Evolutionary conservation across 2,797 vertebrate species (phyloP).

Genomic region (Eleutherodactylus coqui): DNA sequence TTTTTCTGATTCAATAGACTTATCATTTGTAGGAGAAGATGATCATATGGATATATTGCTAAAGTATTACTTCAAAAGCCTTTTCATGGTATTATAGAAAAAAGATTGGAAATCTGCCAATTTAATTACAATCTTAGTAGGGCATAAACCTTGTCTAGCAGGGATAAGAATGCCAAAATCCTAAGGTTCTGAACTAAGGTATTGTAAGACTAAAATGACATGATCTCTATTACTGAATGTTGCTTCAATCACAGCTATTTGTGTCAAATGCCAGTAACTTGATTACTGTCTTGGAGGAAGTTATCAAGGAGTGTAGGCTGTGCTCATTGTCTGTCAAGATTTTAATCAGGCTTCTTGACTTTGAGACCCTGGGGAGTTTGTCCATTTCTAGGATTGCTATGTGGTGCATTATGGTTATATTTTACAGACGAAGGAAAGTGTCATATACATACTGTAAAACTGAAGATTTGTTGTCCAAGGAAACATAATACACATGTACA

Average conservation of each 20-base stretch:
- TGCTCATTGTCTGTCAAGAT: constrained; percentile 52
- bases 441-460: not conserved
- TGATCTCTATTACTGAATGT: constrained; percentile 40
- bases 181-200: constrained; percentile 16
- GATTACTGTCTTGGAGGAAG: constrained; percentile 48
- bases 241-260: constrained; percentile 44
- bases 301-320: constrained; percentile 36
- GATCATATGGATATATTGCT: not conserved
- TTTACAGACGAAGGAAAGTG: not conserved
- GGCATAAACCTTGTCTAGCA: constrained; percentile 9
- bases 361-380: not conserved
- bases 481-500: not conserved
- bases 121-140: constrained; percentile 41
- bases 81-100: not conserved
- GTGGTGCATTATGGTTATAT: not conserved
- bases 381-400: constrained; percentile 30
- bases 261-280: constrained; percentile 51
- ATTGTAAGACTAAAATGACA: constrained; percentile 29
- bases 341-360: constrained; percentile 45
- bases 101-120: constrained; percentile 12
- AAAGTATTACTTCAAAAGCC: not conserved
- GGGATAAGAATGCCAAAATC: not conserved
- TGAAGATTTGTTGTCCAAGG: not conserved
- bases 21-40: not conserved
- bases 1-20: too few species aligned